Conservation (phyloP, 2,888 invertebrate genomes). For the Phyllotreta cruciferae region DNA sequence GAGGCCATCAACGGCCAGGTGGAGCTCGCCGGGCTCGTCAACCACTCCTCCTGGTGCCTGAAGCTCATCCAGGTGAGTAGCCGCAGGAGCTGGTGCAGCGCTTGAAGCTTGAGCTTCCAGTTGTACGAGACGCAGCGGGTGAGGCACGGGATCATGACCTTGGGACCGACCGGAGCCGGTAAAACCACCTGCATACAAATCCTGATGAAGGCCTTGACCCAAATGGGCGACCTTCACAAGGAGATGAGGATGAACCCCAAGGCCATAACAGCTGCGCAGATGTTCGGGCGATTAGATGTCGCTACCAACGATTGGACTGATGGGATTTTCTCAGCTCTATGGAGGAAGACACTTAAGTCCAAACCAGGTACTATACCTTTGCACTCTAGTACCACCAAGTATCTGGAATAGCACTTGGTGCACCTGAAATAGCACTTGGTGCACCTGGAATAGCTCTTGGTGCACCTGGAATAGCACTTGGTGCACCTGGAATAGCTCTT, state of each 20-base stretch:
- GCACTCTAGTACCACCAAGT: no score
- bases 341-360: conserved; percentile 91
- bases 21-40: conserved; percentile 79
- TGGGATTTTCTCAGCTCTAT: conserved; percentile 95
- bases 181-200: conserved; percentile 92
- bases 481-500: no score
- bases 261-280: conserved; percentile 95
- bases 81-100: no score
- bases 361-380: conserved; percentile 79
- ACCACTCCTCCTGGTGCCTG: conserved; percentile 94
- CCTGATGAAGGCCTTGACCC: conserved; percentile 88
- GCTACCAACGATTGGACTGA: conserved; percentile 99
- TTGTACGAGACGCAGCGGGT: conserved; percentile 95
- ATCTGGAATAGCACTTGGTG: no score
- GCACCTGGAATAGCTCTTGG: no score
- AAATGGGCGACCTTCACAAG: conserved; percentile 82
- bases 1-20: conserved; percentile 86
- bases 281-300: conserved; percentile 96
- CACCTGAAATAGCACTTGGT: no score
- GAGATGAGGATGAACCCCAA: conserved; percentile 99
- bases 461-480: no score
- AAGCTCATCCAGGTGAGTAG: conserved; percentile 87
- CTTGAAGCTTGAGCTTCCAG: no score
- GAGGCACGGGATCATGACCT: conserved; percentile 94
- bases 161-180: conserved; percentile 94